Evolutionary conservation across 1,140 invertebrate species (phyloP), one percentile per base, ranked within the genome.

Genomic region (Atta texana): DNA sequence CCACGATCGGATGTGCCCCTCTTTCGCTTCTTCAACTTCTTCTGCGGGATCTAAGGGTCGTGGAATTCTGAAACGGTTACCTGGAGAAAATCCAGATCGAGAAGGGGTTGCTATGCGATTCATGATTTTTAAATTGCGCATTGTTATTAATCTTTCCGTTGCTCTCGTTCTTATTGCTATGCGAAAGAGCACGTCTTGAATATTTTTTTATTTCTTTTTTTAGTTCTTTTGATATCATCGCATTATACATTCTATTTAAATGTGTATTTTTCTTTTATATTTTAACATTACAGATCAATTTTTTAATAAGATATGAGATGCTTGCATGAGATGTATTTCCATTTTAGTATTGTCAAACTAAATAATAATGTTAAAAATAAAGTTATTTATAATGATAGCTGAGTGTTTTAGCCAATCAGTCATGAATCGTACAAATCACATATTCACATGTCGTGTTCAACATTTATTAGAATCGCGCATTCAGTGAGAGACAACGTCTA

Each of bases 401-500:
- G 39, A 63, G 21, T 49, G 2, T 64, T 31, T 31, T 31, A 31
- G 3, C 31, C 3, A 3, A 31, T 31, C 8, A 5, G 64, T 66
- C 16, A 18, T 44, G 28, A 74, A 39, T 34, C 12, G 14, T 59
- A n/a, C 55, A 61, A 61, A 76, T 59, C 12, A 7, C 3, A 44
- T 44, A 28, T 61, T 76, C 55, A 24, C n/a, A 3, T 61, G 16
- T 5, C 21, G 74, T 16, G 14, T 28, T 24, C 74, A 80, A 80
- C 14, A n/a, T 69, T 81, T 78, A 81, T 74, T 74, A 84, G 49
- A 74, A 90, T 91, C 84, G 71, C 61, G 63, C 63, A 81, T 90
- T 90, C 61, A 57, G 63, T 57, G 59, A 80, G 61, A 44, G 57
- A 55, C 59, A 66, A 24, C 61, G 31, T 63, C 21, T 57, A 28